Conservation (phyloP, 2,797 vertebrate genomes). For the Acanthurus tractus region DNA sequence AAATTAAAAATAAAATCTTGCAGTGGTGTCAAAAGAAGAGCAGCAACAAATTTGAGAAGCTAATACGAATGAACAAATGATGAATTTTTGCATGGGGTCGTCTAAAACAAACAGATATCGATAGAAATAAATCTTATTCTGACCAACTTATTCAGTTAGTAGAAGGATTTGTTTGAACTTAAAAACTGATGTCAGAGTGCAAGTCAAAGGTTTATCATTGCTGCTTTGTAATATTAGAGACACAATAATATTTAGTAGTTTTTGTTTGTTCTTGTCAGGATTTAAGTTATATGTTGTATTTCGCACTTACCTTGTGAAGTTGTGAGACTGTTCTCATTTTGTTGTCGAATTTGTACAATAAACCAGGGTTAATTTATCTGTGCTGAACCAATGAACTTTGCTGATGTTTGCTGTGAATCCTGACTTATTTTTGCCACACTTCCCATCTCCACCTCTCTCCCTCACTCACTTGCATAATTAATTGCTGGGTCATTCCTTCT, state of each 20-base stretch:
- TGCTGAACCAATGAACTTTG: conserved; percentile 12
- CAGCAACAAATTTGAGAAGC: too few species aligned
- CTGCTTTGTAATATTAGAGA: background rate
- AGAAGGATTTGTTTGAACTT: fast-evolving
- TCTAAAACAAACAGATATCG: too few species aligned
- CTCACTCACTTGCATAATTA: conserved; percentile 38
- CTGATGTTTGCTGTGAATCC: conserved; percentile 13
- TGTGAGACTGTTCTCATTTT: background rate
- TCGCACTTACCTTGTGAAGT: background rate
- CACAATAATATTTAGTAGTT: background rate
- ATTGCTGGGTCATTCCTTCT: conserved; percentile 19
- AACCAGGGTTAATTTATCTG: background rate
- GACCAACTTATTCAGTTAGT: background rate
- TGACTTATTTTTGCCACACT: conserved; percentile 22
- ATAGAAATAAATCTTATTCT: background rate
- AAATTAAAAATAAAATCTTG: too few species aligned
- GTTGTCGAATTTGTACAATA: conserved; percentile 4
- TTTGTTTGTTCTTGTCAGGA: background rate
- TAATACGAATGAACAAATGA: too few species aligned
- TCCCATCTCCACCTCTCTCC: conserved; percentile 18
- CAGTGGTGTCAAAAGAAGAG: background rate
- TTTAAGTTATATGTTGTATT: background rate
- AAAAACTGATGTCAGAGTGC: background rate
- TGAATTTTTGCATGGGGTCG: too few species aligned
- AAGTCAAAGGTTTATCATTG: background rate